Conservation (phyloP, 2,113 vertebrate genomes). For the Murina feae region DNA sequence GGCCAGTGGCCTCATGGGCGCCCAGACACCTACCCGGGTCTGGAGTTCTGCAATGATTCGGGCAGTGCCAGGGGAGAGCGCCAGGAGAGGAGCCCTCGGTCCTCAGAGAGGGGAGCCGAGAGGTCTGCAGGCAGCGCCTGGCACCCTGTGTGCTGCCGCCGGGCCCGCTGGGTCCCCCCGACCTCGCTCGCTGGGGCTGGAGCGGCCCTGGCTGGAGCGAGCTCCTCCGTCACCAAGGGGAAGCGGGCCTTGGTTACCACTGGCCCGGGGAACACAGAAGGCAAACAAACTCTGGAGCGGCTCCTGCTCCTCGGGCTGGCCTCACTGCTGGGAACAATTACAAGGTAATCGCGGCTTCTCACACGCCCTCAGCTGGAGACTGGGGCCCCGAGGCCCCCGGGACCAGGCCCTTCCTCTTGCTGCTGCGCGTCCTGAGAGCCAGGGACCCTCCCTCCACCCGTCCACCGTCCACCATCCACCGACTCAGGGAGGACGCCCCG, state of each 20-base stretch:
- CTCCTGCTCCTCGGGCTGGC: neutral
- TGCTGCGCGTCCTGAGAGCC: neutral
- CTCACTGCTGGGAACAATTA: constrained; percentile 65
- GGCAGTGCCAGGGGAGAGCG: constrained; percentile 5
- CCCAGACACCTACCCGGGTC: constrained; percentile 41
- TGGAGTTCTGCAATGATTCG: constrained; percentile 36
- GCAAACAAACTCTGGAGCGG: constrained; percentile 64
- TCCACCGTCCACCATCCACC: no score
- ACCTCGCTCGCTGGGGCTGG: neutral
- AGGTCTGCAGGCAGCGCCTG: neutral
- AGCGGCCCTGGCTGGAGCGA: constrained; percentile 31
- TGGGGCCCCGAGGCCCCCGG: neutral
- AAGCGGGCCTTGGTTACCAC: constrained; percentile 73
- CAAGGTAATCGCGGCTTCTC: constrained; percentile 17
- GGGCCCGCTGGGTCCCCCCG: neutral
- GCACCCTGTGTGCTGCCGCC: neutral
- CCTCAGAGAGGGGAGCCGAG: rapidly evolving
- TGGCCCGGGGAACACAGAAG: constrained; percentile 52
- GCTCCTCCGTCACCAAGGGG: constrained; percentile 62
- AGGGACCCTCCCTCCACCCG: neutral
- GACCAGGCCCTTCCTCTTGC: neutral
- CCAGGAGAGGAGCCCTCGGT: neutral
- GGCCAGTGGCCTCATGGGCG: neutral
- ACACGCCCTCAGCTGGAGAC: constrained; percentile 26
- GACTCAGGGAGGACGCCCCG: neutral